Base-by-base conservation (phyloP, 2,888 invertebrate genomes). In the Diloba caeruleocephala region DNA sequence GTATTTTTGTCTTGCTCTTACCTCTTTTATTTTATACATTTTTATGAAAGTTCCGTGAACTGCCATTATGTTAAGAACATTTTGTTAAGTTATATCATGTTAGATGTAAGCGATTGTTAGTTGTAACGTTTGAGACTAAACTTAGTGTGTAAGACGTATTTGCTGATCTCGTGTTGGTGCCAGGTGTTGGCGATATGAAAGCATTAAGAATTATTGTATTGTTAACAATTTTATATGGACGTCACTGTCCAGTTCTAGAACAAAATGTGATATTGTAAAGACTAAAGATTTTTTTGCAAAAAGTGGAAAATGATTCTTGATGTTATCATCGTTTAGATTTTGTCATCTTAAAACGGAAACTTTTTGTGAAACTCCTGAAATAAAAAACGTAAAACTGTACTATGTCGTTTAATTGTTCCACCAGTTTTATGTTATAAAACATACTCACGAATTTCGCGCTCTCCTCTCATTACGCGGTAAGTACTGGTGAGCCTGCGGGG, bases 251-350 rank as follows among this genome's bases (percentile, higher is more conserved):
- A 81, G 71, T 73, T 88, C 82, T 88, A 72, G 86, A 91, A 92
- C 89, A 88, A 92, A 91, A 91, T 93, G 93, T 92, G 93, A 93
- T 92, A 93, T 91, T 83, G 76, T 86, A 88, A 91, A 92, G 91
- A 91, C 90, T 91, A 88, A 71, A 86, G 87, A 87, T 84, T 84
- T 86, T 88, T 87, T 87, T 85, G 84, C 83, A 85, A 84, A 84
- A 84, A 77, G 84, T 82, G 80, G 75, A 82, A 85, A 90, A 93
- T 93, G 91, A 91, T 93, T 93, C 92, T 92, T 93, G 93, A 92
- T 92, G 92, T 92, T 91, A 88, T 92, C 90, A 90, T 90, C 82
- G 67, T 87, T 88, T 90, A 86, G 90, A 81, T 90, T 93, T 93
- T 80, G 91, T 91, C 92, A 92, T 92, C 85, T 87, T 89, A 85